A percentile compares a stretch with the other conserved stretches of the same genome.
phyloP scores from a whole-genome alignment of 2,888 invertebrate species.

The Tenthredo livida region DNA sequence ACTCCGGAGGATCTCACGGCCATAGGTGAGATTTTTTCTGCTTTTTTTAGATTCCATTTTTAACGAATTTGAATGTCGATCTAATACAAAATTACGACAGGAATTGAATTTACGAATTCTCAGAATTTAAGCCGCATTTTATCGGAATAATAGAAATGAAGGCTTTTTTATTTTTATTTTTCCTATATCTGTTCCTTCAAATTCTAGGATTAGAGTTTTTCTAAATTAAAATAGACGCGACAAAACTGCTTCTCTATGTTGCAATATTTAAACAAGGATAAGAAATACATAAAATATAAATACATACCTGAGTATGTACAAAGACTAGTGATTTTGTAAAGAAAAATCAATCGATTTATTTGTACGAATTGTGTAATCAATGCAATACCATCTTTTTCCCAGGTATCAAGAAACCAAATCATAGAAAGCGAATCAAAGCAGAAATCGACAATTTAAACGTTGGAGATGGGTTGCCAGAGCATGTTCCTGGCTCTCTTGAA shows the following conservation, averaged over 20 bases:
- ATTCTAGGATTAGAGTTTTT: not conserved
- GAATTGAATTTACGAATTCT: not conserved
- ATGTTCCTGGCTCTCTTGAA: constrained; percentile 94
- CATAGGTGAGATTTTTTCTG: constrained; percentile 80
- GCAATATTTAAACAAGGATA: no score
- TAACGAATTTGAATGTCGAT: not conserved
- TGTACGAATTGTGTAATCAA: not conserved
- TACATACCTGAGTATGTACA: not conserved
- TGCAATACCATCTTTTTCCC: not conserved
- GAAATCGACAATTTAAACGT: constrained; percentile 97
- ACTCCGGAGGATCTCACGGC: constrained; percentile 97
- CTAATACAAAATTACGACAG: not conserved
- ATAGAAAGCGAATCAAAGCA: constrained; percentile 96
- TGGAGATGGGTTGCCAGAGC: constrained; percentile 96
- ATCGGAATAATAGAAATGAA: not conserved
- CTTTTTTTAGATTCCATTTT: not conserved
- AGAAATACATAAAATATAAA: no score
- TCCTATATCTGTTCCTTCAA: not conserved
- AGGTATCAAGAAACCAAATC: constrained; percentile 96
- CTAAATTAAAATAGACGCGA: not conserved
- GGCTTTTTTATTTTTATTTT: not conserved
- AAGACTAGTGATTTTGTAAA: not conserved
- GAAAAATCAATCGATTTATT: not conserved
- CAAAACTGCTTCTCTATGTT: no score
- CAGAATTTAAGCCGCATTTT: not conserved